Base-by-base conservation (phyloP, 2,113 vertebrate genomes). In the Puffinus mauretanicus region DNA sequence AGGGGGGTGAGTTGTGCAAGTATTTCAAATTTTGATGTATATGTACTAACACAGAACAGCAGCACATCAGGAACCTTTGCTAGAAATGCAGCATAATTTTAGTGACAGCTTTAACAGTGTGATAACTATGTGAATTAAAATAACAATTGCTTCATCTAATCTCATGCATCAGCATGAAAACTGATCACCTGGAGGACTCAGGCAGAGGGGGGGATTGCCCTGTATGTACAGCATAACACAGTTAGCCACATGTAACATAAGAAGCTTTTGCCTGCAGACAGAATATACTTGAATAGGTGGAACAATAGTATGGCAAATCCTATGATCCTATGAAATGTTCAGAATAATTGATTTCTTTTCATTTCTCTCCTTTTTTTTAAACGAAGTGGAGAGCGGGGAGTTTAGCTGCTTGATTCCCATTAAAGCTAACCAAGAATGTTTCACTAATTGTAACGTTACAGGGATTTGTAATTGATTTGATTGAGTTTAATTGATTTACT, bases 401-500 rank as follows among this genome's bases (percentile, higher is more conserved):
- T 94, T 93, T 90, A 67, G 72, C 57, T 97, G 87, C 88, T 62
- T 93, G 55, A 57, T 93, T 95, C 70, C 38, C 32, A 66, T 90
- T 93, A 91, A 97, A 90, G 47, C 64, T 75, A 94, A 75, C 73
- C 75, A 95, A 96, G 61, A 84, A 71, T 60, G n/a, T 87, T 96
- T 95, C 88, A 61, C 76, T 79, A 94, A 89, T 93, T 3, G 3
- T 67, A 92, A 87, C 7, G 13, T 85, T 94, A 89, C 75, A 83
- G 55, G 70, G 61, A 96, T 94, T 97, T 73, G 34, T 93, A 93
- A 93, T 73, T 96, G 88, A 96, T 91, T 95, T 88, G 75, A 87
- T 91, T 93, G 69, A 87, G 22, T 87, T 96, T 94, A 97, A 96
- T 95, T 97, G 64, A 96, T 93, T 96, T 96, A 93, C 14, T 75